A percentile compares a stretch with the other conserved stretches of the same genome.
phyloP scores from a whole-genome alignment of 2,888 invertebrate genomes.

The Acanthococcus lagerstroemiae region DNA sequence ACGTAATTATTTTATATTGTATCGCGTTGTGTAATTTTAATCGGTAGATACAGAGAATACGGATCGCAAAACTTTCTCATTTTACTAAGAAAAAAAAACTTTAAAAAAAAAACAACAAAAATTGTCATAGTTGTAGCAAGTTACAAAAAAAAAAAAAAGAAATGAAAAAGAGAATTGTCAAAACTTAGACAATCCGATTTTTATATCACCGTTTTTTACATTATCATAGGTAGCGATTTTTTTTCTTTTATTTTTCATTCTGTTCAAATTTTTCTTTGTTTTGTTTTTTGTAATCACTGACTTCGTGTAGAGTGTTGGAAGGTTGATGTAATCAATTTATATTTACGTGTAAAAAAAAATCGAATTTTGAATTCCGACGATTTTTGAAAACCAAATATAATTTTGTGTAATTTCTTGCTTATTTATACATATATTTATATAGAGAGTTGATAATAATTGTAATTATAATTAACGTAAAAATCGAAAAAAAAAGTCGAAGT shows the following conservation, averaged over 20 bases:
- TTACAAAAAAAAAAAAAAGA: background rate
- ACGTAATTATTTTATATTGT: conserved; percentile 26
- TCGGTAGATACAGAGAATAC: background rate
- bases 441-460: conserved; percentile 6
- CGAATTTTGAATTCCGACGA: too few species aligned
- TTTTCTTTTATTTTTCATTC: background rate
- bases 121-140: background rate
- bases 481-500: background rate
- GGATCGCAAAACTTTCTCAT: background rate
- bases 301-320: background rate
- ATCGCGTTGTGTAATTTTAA: background rate
- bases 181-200: conserved; percentile 15
- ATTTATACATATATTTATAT: conserved; percentile 8
- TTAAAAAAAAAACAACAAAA: background rate
- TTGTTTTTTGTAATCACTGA: background rate
- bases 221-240: background rate
- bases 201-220: conserved; percentile 20
- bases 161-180: background rate
- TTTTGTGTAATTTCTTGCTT: conserved; percentile 15
- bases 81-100: conserved; percentile 15
- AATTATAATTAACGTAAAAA: background rate
- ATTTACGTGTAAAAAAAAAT: too few species aligned
- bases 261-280: background rate
- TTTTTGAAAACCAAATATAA: conserved; percentile 7
- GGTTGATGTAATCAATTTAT: background rate